Evolutionary conservation across 1,140 invertebrate genomes (phyloP).

Genomic region (Holcopasites calliopsidis): DNA sequence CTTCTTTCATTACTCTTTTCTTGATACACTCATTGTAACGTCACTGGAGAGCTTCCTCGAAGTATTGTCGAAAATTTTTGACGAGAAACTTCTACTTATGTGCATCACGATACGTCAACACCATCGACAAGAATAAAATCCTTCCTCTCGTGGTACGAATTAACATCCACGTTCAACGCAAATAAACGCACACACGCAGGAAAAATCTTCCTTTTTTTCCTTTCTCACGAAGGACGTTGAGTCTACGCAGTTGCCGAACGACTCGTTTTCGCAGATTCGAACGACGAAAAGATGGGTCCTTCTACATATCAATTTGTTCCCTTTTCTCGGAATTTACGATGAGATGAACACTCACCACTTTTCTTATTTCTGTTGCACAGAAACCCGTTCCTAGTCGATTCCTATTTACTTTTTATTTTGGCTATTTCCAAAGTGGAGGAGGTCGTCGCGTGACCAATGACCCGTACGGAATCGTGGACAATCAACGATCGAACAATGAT

Average conservation of each 20-base stretch:
- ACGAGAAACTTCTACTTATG: neutral
- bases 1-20: too few species aligned
- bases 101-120: too few species aligned
- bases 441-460: too few species aligned
- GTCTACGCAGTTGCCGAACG: neutral
- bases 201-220: neutral
- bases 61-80: too few species aligned
- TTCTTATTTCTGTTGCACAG: too few species aligned
- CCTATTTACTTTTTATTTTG: too few species aligned
- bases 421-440: too few species aligned
- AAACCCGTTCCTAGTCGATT: too few species aligned
- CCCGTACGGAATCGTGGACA: too few species aligned
- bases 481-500: neutral
- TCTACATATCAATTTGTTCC: neutral
- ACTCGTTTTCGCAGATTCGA: neutral
- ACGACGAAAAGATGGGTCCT: neutral
- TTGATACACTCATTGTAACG: too few species aligned
- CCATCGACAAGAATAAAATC: neutral
- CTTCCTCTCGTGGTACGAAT: neutral
- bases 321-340: neutral
- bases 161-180: neutral
- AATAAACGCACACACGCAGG: neutral
- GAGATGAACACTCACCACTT: conserved; percentile 3
- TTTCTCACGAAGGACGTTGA: neutral
- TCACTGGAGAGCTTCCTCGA: too few species aligned